These are phyloP conservation scores for Manis javanica DNA, from an alignment of 2,797 vertebrate genomes.

Conservation along the genomic window DNA sequence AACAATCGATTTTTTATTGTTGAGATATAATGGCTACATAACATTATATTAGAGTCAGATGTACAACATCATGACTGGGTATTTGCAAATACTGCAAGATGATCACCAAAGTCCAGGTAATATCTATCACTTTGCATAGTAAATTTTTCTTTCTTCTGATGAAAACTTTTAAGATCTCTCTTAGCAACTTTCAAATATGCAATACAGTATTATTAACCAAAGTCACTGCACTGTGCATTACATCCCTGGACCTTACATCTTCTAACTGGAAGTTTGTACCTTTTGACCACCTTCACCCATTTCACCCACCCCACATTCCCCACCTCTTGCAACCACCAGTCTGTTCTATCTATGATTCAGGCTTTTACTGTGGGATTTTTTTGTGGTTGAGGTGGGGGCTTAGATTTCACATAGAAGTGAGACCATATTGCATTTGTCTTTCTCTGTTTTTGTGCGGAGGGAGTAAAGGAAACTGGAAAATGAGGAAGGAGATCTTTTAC, in stretches of 20 bases:
- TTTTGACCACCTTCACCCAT: background rate
- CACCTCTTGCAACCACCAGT: background rate
- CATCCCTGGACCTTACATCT: background rate
- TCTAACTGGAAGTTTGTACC: background rate
- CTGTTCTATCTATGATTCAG: background rate
- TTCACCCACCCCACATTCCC: background rate
- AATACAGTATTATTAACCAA: background rate
- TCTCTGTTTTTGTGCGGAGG: background rate
- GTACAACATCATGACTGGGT: background rate
- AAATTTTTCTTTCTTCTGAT: background rate
- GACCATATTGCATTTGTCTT: background rate
- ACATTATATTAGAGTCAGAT: background rate
- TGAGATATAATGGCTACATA: background rate
- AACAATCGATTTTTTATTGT: background rate
- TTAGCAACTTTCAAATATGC: background rate
- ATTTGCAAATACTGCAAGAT: background rate
- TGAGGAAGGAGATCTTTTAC: background rate
- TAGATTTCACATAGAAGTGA: background rate
- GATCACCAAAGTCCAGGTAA: background rate
- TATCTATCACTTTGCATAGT: background rate
- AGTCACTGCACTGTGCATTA: background rate
- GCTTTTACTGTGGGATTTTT: background rate
- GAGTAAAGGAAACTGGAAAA: background rate
- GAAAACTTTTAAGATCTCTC: too few species aligned
- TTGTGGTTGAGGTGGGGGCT: background rate